These are phyloP conservation scores for Acanthoscelides obtectus DNA, from an alignment of 2,888 invertebrate genomes.

Conservation along the genomic window DNA sequence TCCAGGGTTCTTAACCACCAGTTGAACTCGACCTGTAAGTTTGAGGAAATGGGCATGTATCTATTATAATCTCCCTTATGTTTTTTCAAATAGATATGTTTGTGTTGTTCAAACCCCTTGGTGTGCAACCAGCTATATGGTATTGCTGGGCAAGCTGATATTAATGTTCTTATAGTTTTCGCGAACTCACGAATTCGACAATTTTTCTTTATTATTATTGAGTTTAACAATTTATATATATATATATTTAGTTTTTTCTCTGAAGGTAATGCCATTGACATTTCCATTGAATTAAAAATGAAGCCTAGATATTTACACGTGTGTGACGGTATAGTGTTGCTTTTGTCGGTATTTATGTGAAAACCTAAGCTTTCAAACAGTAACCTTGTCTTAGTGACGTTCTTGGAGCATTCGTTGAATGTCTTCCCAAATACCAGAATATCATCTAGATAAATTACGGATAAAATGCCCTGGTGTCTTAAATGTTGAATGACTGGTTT, in stretches of 20 bases:
- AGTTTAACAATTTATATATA: neutral
- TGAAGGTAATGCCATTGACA: slow-evolving; percentile 11
- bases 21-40: slow-evolving; percentile 11
- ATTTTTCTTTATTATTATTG: slow-evolving; percentile 1
- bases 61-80: slow-evolving; percentile 9
- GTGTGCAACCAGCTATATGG: slow-evolving; percentile 21
- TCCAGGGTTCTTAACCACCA: slow-evolving; percentile 14
- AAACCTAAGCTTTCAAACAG: slow-evolving; percentile 14
- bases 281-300: slow-evolving; percentile 8
- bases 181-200: slow-evolving; percentile 23
- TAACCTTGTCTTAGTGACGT: slow-evolving; percentile 7
- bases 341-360: slow-evolving; percentile 16
- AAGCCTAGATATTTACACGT: slow-evolving; percentile 14
- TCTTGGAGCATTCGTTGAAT: slow-evolving; percentile 12
- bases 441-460: slow-evolving; percentile 26
- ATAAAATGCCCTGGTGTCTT: slow-evolving; percentile 18
- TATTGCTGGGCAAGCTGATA: slow-evolving; percentile 24
- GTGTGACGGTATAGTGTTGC: slow-evolving; percentile 8
- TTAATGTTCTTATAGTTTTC: slow-evolving; percentile 18
- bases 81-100: slow-evolving; percentile 13
- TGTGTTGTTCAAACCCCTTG: slow-evolving; percentile 16
- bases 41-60: slow-evolving; percentile 7
- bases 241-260: slow-evolving; percentile 13
- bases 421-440: slow-evolving; percentile 18
- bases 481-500: slow-evolving; percentile 21